These are phyloP conservation scores for Heliocidaris tuberculata DNA, from an alignment of 35 echinoderm and acorn worm species.

Conservation along the genomic window DNA sequence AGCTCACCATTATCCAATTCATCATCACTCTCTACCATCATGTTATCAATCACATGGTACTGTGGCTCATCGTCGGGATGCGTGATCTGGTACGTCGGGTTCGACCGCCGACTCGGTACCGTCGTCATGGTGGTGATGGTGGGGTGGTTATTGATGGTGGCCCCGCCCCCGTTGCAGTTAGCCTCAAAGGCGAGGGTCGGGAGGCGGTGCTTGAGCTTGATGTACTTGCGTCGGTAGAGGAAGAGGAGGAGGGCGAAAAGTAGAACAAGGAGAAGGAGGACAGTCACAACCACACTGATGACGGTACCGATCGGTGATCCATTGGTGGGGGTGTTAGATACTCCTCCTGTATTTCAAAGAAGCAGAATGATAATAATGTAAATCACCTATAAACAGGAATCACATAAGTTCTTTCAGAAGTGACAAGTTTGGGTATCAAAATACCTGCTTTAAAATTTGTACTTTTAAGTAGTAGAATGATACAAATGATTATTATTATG, in stretches of 20 bases:
- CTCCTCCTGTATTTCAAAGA: not conserved
- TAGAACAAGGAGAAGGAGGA: conserved; percentile 71
- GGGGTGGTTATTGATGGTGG: conserved; percentile 40
- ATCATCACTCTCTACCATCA: conserved; percentile 82
- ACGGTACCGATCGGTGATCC: conserved; percentile 43
- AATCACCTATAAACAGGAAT: not conserved
- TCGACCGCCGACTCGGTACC: conserved; percentile 72
- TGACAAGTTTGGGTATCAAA: too few species aligned
- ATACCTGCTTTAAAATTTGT: too few species aligned
- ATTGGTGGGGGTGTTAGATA: not conserved
- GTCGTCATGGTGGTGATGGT: conserved; percentile 34
- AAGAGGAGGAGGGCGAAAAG: conserved; percentile 73
- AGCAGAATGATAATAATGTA: not conserved
- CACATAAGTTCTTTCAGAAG: too few species aligned
- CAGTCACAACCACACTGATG: conserved; percentile 64
- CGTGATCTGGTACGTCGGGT: conserved; percentile 94
- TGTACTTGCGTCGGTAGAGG: conserved; percentile 93
- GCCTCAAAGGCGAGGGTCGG: conserved; percentile 65
- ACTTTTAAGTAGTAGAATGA: too few species aligned
- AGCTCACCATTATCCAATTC: conserved; percentile 49
- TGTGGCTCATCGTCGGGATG: conserved; percentile 89
- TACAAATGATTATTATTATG: too few species aligned
- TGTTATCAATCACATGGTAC: conserved; percentile 95
- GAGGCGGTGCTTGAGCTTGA: conserved; percentile 83
- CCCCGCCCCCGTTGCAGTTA: conserved; percentile 36